Conservation (phyloP, 2,113 vertebrate genomes). For the Promerops cafer region DNA sequence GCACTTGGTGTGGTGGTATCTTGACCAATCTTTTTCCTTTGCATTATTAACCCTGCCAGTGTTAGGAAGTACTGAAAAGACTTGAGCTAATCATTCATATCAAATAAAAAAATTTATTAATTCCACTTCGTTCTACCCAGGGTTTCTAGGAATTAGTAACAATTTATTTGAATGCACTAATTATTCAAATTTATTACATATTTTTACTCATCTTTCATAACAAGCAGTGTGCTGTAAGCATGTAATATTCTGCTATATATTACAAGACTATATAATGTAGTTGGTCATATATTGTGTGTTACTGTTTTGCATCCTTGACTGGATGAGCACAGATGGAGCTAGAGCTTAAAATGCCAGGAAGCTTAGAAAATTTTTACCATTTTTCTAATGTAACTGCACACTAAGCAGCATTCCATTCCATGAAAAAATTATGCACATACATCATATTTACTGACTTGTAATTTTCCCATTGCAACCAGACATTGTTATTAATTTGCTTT, state of each 20-base stretch:
- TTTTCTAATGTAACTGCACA: not conserved
- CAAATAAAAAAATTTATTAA: not conserved
- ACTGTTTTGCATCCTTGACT: not conserved
- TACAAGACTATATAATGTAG: not conserved
- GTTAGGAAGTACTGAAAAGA: not conserved
- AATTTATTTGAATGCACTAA: not conserved
- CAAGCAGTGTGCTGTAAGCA: not conserved
- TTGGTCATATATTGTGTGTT: not conserved
- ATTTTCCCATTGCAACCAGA: not conserved
- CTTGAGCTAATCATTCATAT: not conserved
- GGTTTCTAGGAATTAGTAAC: not conserved
- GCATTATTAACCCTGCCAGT: not conserved
- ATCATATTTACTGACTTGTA: not conserved
- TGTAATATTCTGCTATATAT: not conserved
- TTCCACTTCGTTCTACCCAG: not conserved
- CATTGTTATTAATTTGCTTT: slow-evolving; percentile 1
- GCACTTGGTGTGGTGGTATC: not conserved
- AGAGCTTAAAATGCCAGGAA: not conserved
- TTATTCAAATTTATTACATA: not conserved
- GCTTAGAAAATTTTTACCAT: not conserved
- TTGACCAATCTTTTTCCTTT: not conserved
- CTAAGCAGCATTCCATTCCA: not conserved
- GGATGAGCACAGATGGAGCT: not conserved
- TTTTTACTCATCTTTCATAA: not conserved
- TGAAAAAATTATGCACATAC: not conserved